Conservation (phyloP, 2,888 invertebrate genomes). For the Cephus spinipes region DNA sequence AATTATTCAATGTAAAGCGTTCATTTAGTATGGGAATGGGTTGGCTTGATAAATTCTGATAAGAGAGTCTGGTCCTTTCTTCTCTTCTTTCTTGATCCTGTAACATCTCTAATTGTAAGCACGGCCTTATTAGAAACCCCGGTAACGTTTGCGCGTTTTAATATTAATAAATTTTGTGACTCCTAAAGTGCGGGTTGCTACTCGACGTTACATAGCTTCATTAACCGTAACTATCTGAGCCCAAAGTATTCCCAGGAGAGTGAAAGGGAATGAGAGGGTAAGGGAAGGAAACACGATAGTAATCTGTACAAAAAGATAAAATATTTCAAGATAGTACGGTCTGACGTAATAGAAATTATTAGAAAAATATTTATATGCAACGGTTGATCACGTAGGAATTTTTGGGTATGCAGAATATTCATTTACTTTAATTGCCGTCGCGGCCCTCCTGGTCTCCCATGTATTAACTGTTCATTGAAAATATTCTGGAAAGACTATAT, state of each 20-base stretch:
- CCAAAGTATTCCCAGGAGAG: not conserved
- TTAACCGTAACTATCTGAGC: conserved; percentile 18
- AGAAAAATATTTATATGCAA: too few relatives aligned
- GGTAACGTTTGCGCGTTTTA: conserved; percentile 1
- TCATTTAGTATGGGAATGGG: conserved; percentile 15
- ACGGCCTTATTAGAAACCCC: conserved; percentile 8
- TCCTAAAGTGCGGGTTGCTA: conserved; percentile 14
- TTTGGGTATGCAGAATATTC: too few relatives aligned
- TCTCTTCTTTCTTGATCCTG: conserved; percentile 28
- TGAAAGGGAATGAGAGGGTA: not conserved
- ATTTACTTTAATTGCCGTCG: too few relatives aligned
- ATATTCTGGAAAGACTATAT: too few relatives aligned
- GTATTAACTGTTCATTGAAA: too few relatives aligned
- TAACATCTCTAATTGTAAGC: conserved; percentile 46
- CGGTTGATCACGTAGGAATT: too few relatives aligned
- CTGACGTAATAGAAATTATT: too few relatives aligned
- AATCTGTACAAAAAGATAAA: too few relatives aligned
- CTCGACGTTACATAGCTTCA: conserved; percentile 17
- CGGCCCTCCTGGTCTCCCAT: too few relatives aligned
- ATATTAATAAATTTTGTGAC: conserved; percentile 25
- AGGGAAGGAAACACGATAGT: not conserved
- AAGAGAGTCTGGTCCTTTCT: conserved; percentile 33
- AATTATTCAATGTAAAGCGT: too few relatives aligned
- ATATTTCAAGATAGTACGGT: too few relatives aligned
- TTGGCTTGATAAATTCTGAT: conserved; percentile 48